phyloP scores from a whole-genome alignment of 2,113 vertebrate species.

The Peucedramus taeniatus region DNA sequence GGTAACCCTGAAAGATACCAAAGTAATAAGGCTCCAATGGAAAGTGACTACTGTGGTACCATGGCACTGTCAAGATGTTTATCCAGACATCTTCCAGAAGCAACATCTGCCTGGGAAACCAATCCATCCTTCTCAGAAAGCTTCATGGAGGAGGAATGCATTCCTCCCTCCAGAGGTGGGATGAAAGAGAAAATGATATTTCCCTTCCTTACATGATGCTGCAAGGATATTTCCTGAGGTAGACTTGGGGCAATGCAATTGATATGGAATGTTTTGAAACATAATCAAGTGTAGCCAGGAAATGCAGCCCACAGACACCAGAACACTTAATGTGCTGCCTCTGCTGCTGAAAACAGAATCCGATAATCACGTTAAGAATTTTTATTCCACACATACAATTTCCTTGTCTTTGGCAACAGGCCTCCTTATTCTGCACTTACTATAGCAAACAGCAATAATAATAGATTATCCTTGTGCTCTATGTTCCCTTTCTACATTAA shows the following conservation, averaged over 20 bases:
- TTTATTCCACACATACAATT: not conserved
- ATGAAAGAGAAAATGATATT: not conserved
- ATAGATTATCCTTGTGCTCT: not conserved
- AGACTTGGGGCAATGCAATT: not conserved
- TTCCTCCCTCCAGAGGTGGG: not conserved
- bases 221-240: not conserved
- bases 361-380: not conserved
- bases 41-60: not conserved
- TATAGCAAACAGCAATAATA: not conserved
- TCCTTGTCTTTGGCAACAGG: slow-evolving; percentile 19
- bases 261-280: not conserved
- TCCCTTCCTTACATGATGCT: not conserved
- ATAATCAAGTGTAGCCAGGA: not conserved
- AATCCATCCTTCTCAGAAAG: not conserved
- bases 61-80: not conserved
- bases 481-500: not conserved
- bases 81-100: not conserved
- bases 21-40: not conserved
- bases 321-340: not conserved
- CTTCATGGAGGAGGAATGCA: not conserved
- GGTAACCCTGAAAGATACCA: not conserved
- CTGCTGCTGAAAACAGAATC: not conserved
- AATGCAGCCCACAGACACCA: not conserved
- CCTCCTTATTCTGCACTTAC: not conserved
- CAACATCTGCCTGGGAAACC: not conserved